Percentiles rank a stretch among this genome's conserved stretches.
phyloP scores from a whole-genome alignment of 2,113 vertebrate genomes.

The Poecilia latipinna region DNA sequence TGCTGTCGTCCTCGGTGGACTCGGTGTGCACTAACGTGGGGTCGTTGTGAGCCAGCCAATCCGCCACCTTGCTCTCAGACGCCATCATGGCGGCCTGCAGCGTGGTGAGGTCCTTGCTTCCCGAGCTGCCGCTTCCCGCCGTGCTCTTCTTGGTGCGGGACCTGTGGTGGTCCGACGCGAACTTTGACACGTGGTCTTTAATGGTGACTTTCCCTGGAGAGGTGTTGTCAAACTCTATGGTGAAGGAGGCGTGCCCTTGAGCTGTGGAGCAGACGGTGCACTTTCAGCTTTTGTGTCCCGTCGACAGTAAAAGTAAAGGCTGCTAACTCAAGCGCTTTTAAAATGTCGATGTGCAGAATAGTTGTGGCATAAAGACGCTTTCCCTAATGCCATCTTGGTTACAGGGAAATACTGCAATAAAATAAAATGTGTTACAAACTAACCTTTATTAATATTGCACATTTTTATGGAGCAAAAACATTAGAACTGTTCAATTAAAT shows the following conservation, averaged over 20 bases:
- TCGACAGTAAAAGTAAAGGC: slow-evolving; percentile 9
- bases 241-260: slow-evolving; percentile 97
- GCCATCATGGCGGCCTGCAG: slow-evolving; percentile 97
- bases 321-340: background rate
- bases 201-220: slow-evolving; percentile 98
- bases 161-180: slow-evolving; percentile 87
- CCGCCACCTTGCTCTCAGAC: slow-evolving; percentile 96
- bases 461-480: background rate
- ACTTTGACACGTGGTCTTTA: slow-evolving; percentile 95
- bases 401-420: background rate
- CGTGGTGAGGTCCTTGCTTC: slow-evolving; percentile 88
- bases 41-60: slow-evolving; percentile 98
- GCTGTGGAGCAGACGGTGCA: slow-evolving; percentile 69
- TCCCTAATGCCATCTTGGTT: background rate
- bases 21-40: slow-evolving; percentile 91
- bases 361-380: background rate
- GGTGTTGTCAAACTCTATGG: slow-evolving; percentile 97
- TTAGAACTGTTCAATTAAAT: no score
- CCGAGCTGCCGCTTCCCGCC: slow-evolving; percentile 56
- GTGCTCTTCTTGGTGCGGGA: slow-evolving; percentile 87
- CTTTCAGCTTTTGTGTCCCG: slow-evolving; percentile 16
- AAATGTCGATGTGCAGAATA: background rate
- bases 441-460: background rate
- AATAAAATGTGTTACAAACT: background rate
- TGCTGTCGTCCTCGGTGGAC: slow-evolving; percentile 93